Conservation (phyloP, 2,113 vertebrate genomes). For the Willisornis vidua region DNA sequence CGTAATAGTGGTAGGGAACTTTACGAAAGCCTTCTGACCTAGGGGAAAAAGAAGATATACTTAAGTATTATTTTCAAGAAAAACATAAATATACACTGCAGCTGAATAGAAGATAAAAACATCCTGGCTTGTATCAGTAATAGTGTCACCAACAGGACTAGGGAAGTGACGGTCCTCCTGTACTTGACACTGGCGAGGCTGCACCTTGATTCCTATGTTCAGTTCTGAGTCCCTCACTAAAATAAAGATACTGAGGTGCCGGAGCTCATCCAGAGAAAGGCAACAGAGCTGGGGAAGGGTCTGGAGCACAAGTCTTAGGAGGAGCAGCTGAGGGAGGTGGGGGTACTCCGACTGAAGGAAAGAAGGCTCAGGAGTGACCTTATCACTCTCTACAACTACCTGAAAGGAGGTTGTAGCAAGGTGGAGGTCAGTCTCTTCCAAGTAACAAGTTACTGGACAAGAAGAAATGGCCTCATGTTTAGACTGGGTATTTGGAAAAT, state of each 20-base stretch:
- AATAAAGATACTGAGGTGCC: not conserved
- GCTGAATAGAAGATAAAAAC: not conserved
- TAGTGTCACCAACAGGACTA: not conserved
- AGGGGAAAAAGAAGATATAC: not conserved
- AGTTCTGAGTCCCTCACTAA: not conserved
- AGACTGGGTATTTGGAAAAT: not conserved
- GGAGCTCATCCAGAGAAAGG: not conserved
- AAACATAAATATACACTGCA: conserved; percentile 13
- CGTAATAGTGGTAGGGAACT: conserved; percentile 97
- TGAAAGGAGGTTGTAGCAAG: not conserved
- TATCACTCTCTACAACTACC: not conserved
- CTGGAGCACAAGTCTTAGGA: not conserved
- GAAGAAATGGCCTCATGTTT: not conserved
- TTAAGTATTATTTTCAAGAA: conserved; percentile 6
- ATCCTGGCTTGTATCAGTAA: not conserved
- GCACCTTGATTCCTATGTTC: not conserved
- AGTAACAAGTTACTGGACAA: not conserved
- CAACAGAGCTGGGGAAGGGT: not conserved
- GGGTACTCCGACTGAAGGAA: not conserved
- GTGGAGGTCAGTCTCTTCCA: not conserved
- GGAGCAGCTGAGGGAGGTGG: rapidly evolving
- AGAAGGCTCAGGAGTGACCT: not conserved
- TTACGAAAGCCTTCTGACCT: conserved; percentile 90
- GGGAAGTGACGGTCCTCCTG: not conserved
- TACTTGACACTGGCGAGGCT: not conserved